These are phyloP conservation scores for Bombus sylvicola DNA, from an alignment of 1,140 invertebrate genomes.

Conservation along the genomic window DNA sequence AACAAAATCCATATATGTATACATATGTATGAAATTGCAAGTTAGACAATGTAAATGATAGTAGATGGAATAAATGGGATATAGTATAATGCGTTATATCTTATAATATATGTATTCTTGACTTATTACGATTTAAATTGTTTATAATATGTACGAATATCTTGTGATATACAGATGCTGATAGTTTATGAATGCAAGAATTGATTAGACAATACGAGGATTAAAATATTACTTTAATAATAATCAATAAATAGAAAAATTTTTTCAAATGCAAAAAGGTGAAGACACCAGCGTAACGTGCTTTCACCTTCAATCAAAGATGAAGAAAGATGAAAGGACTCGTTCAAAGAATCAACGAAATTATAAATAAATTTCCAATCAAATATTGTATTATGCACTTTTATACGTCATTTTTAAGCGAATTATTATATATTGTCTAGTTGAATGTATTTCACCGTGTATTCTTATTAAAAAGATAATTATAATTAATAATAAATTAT, in stretches of 20 bases:
- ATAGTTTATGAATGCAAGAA: neutral
- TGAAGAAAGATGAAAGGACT: neutral
- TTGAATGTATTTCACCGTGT: too few relatives aligned
- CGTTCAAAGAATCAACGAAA: neutral
- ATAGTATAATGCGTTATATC: neutral
- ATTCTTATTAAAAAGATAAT: too few relatives aligned
- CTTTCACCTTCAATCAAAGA: neutral
- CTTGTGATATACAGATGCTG: neutral
- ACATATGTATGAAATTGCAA: neutral
- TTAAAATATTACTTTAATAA: neutral
- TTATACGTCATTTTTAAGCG: neutral
- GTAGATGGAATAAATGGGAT: neutral
- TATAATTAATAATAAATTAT: too few relatives aligned
- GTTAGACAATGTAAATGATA: neutral
- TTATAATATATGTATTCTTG: neutral
- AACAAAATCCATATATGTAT: neutral
- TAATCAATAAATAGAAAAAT: neutral
- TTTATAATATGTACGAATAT: neutral
- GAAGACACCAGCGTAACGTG: neutral
- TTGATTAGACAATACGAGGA: neutral
- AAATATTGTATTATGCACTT: neutral
- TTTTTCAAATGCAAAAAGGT: neutral
- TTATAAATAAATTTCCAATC: neutral
- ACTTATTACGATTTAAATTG: neutral
- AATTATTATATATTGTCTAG: neutral